Evolutionary conservation across 2,797 vertebrate species (phyloP), one percentile per base, ranked within the genome.

Genomic region (Ctenopoma kingsleyae): DNA sequence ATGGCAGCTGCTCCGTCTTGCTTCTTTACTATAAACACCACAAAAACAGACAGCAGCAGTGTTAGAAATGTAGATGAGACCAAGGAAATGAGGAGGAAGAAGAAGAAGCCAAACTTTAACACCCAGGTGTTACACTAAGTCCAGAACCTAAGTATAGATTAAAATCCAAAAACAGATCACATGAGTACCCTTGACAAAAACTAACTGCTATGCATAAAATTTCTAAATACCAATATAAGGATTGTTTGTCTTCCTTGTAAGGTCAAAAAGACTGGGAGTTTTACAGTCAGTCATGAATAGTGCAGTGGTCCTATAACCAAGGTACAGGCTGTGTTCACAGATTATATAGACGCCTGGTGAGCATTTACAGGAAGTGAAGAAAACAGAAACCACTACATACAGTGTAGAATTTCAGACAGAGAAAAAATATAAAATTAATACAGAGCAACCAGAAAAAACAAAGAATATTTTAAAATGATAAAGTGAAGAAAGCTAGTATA

Each of bases 1-100:
- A 99, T 99, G 71, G 98, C 98, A 35, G 98, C 98, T 13, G 97
- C 98, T 47, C 97, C 98, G 1, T 99, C 98, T 91, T 97, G 97
- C 89, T 99, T 98, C 92, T 99, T 99, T 85, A 98, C 98, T 99
- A 91, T 74, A 88, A 89, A 78, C 67, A 91, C 68, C 81, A 89
- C 62, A 91, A 47, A 54, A 47, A 67, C 20, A 84, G 12, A 76
- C 44, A 67, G 53, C 47, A 56, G 35, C n/a, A 12, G 50, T 3
- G 51, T 89, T 64, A 82, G 53, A 52, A 68, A 74, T 43, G 1
- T 55, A 75, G 64, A 82, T 62, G 62, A 62, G 36, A 56, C 23
- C 1, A n/a, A 48, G 30, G 36, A 57, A 59, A 53, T 6, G 35
- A 70, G 53, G 52, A 66, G 32, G 53, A 43, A 46, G 46, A 41